phyloP scores from a whole-genome alignment of 37 sponge, comb jelly and placozoan genomes.

The Oscarella lobularis region DNA sequence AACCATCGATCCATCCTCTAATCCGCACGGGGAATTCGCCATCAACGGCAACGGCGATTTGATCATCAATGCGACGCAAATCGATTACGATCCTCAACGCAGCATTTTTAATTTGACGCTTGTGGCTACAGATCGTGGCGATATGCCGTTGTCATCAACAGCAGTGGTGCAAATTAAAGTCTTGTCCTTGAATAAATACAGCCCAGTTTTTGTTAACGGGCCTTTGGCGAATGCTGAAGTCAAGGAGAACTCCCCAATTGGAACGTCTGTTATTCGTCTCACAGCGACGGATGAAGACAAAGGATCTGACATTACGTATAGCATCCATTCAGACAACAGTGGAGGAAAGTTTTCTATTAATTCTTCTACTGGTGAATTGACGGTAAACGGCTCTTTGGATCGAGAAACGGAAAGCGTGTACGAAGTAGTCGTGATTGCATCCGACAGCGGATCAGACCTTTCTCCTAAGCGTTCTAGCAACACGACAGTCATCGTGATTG shows the following conservation, averaged over 20 bases:
- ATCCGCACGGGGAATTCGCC: background rate
- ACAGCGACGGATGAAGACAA: background rate
- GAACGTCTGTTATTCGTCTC: no score
- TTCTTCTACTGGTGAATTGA: background rate
- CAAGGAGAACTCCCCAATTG: background rate
- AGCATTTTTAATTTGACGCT: background rate
- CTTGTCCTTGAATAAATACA: background rate
- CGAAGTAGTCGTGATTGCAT: background rate
- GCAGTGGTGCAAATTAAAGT: background rate
- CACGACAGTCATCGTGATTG: background rate
- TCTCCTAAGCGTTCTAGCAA: background rate
- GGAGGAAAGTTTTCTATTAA: background rate
- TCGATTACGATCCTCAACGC: background rate
- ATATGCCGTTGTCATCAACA: background rate
- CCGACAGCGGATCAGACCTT: background rate
- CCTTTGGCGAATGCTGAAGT: background rate
- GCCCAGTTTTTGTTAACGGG: background rate
- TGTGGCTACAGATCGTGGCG: background rate
- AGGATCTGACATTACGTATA: background rate
- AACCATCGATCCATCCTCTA: background rate
- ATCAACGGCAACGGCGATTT: background rate
- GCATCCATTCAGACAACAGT: conserved; percentile 1
- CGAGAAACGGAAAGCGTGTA: background rate
- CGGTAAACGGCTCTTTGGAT: background rate
- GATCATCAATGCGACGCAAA: background rate